phyloP scores from a whole-genome alignment of 2,888 invertebrate species.

The Tuta absoluta region DNA sequence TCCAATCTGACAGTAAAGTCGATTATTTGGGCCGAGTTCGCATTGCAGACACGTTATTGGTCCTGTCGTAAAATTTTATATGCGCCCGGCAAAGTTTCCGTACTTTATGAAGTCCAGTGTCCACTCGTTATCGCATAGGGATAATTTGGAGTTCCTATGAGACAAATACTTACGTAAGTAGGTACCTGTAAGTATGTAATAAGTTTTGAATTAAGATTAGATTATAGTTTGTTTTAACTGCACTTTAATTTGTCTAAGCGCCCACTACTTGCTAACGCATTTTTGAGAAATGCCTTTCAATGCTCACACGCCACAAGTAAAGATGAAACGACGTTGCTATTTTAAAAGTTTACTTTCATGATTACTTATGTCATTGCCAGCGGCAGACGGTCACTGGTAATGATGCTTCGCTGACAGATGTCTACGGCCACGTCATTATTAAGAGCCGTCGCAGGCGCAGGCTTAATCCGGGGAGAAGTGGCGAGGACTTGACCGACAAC shows the following conservation, averaged over 20 bases:
- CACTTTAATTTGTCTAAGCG: too few relatives aligned
- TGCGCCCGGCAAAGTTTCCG: constrained; percentile 41
- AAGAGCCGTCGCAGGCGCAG: constrained; percentile 44
- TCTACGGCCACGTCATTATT: constrained; percentile 55
- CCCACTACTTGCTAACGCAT: not conserved
- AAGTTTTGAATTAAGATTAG: too few relatives aligned
- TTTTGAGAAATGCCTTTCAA: not conserved
- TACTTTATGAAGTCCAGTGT: constrained; percentile 30
- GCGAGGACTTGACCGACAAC: constrained; percentile 62
- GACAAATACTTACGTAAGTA: not conserved
- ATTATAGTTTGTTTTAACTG: too few relatives aligned
- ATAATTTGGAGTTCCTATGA: not conserved
- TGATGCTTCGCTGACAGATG: constrained; percentile 18
- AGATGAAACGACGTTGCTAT: constrained; percentile 28
- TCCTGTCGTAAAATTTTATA: constrained; percentile 46
- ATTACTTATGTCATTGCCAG: constrained; percentile 7
- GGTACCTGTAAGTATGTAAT: too few relatives aligned
- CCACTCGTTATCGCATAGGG: not conserved
- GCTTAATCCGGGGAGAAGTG: constrained; percentile 55
- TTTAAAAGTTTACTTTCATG: constrained; percentile 24
- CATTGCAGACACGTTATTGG: constrained; percentile 37
- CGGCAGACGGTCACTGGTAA: not conserved
- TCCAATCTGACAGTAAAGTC: constrained; percentile 41
- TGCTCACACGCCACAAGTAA: not conserved
- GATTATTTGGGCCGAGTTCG: constrained; percentile 37